phyloP scores from a whole-genome alignment of 2,888 invertebrate genomes.

The Caenorhabditis panamensis region DNA sequence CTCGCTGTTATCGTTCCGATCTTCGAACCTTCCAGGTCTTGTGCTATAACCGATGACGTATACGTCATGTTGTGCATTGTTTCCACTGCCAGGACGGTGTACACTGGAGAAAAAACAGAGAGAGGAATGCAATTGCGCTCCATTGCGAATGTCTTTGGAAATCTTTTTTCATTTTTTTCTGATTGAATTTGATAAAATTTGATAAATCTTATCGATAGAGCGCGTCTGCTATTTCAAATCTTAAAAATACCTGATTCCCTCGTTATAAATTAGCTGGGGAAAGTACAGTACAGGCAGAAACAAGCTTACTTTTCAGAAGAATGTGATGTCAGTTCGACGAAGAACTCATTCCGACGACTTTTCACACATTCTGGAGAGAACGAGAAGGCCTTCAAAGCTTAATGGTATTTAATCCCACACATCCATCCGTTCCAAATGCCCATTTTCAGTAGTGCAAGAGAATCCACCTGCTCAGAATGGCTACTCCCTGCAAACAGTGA shows the following conservation, averaged over 20 bases:
- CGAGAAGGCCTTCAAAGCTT: conserved; percentile 33
- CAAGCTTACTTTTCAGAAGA: conserved; percentile 34
- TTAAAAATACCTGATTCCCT: too few species aligned
- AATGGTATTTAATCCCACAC: conserved; percentile 18
- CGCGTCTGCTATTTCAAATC: too few species aligned
- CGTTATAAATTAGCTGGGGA: too few species aligned
- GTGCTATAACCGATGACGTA: neutral
- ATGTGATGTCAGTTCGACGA: conserved; percentile 57
- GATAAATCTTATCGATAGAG: too few species aligned
- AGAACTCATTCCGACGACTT: conserved; percentile 54
- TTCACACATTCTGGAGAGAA: conserved; percentile 2
- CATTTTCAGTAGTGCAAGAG: conserved; percentile 29
- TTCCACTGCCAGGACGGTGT: neutral
- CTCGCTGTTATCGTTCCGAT: conserved; percentile 4
- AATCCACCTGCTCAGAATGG: conserved; percentile 23
- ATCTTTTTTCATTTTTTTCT: too few species aligned
- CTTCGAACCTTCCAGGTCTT: conserved; percentile 7
- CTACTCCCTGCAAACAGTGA: conserved; percentile 33
- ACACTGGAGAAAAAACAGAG: too few species aligned
- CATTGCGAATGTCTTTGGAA: neutral
- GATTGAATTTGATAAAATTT: too few species aligned
- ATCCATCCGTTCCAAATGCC: too few species aligned
- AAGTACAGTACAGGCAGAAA: too few species aligned
- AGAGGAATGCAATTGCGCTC: neutral
- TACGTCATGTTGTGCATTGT: neutral